These are phyloP conservation scores for Marisa cornuarietis DNA, from an alignment of 1,140 invertebrate species.

Conservation along the genomic window DNA sequence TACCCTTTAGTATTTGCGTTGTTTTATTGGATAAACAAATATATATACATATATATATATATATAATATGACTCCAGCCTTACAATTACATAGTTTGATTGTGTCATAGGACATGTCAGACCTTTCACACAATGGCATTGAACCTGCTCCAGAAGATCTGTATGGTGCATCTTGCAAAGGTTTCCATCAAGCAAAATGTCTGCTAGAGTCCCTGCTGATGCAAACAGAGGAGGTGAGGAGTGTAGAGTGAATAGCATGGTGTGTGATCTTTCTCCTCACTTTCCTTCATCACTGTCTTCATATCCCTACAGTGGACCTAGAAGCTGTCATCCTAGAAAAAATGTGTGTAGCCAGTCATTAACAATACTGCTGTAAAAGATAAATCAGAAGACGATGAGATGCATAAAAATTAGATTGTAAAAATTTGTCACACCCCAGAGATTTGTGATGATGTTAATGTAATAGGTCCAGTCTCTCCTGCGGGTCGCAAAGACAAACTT, in stretches of 20 bases:
- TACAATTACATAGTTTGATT: constrained; percentile 1
- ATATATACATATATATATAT: too few species aligned
- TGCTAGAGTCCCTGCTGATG: constrained; percentile 81
- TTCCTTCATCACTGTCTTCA: too few species aligned
- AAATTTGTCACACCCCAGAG: too few species aligned
- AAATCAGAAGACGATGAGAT: background rate
- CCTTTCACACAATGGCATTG: constrained; percentile 66
- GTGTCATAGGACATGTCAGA: constrained; percentile 73
- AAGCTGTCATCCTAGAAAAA: background rate
- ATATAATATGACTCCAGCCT: background rate
- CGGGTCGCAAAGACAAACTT: constrained; percentile 95
- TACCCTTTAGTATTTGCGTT: too few species aligned
- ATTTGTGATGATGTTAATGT: constrained; percentile 58
- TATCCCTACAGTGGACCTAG: background rate
- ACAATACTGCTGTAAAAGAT: background rate
- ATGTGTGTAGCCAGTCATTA: background rate
- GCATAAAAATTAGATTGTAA: too few species aligned
- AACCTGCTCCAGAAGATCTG: constrained; percentile 67
- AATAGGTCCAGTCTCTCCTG: constrained; percentile 82
- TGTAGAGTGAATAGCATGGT: background rate
- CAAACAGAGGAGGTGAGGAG: constrained; percentile 80
- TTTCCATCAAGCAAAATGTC: constrained; percentile 88
- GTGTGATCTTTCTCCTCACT: background rate
- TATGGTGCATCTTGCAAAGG: constrained; percentile 88
- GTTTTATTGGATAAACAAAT: too few species aligned